Conservation (phyloP, 2,888 invertebrate species). For the Melinaea marsaeus region DNA sequence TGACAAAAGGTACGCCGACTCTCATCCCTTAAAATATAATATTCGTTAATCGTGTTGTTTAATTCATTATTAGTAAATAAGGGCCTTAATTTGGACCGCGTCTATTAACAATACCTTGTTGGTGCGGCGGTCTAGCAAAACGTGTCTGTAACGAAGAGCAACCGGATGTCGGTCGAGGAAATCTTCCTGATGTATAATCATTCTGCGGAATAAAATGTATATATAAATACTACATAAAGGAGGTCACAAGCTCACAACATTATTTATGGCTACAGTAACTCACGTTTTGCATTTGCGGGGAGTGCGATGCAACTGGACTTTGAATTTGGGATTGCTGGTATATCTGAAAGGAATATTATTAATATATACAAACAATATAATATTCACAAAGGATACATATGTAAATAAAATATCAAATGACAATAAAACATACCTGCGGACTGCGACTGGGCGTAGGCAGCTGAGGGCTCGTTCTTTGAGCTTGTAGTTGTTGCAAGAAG, state of each 20-base stretch:
- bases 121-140: constrained; percentile 69
- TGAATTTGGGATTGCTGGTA: constrained; percentile 74
- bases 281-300: constrained; percentile 71
- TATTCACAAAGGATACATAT: neutral
- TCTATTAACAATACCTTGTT: constrained; percentile 58
- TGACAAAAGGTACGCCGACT: constrained; percentile 65
- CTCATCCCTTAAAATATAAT: constrained; percentile 56
- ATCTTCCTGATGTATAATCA: constrained; percentile 61
- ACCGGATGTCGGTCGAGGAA: constrained; percentile 65
- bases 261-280: constrained; percentile 33
- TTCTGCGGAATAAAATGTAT: constrained; percentile 38
- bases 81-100: neutral
- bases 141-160: constrained; percentile 67
- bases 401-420: neutral
- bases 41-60: neutral
- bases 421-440: constrained; percentile 54
- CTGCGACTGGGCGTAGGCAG: constrained; percentile 71
- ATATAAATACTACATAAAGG: neutral
- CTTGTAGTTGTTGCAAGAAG: constrained; percentile 57
- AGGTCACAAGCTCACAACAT: no score
- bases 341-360: constrained; percentile 49
- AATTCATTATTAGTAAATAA: neutral
- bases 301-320: constrained; percentile 71
- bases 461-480: constrained; percentile 70
- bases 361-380: constrained; percentile 6